Conservation (phyloP, 1,140 invertebrate genomes). For the Agrypnia vestita region DNA sequence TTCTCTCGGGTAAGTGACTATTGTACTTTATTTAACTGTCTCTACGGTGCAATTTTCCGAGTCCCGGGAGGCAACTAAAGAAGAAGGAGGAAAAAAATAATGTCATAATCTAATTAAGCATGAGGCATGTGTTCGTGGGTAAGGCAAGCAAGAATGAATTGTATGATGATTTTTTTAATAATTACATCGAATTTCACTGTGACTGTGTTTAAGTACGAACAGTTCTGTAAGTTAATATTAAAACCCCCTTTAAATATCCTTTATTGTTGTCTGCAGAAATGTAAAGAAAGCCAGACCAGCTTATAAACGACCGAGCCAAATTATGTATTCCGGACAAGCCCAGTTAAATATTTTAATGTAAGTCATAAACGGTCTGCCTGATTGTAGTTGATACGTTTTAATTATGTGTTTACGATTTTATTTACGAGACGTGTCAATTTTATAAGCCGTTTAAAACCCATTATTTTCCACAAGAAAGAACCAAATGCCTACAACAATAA, state of each 20-base stretch:
- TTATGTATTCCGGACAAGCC: conserved; percentile 1
- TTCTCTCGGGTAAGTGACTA: no score
- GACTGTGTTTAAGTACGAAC: no score
- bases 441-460: conserved; percentile 24
- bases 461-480: conserved; percentile 17
- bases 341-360: conserved; percentile 20
- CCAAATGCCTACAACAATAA: not conserved
- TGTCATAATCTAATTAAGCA: no score
- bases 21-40: no score
- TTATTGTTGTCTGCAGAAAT: conserved; percentile 16
- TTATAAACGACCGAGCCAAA: conserved; percentile 5
- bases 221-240: no score
- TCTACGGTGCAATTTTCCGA: no score
- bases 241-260: not conserved
- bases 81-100: no score
- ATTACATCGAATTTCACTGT: no score
- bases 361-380: conserved; percentile 20
- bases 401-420: conserved; percentile 18
- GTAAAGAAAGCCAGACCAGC: not conserved
- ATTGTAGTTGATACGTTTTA: conserved; percentile 38
- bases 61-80: no score
- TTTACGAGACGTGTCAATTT: conserved; percentile 39
- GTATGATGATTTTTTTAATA: no score
- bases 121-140: no score
- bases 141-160: no score